Percentiles rank a stretch among this genome's conserved stretches.
phyloP scores from a whole-genome alignment of 2,888 invertebrate species.

The Melieria picta region DNA sequence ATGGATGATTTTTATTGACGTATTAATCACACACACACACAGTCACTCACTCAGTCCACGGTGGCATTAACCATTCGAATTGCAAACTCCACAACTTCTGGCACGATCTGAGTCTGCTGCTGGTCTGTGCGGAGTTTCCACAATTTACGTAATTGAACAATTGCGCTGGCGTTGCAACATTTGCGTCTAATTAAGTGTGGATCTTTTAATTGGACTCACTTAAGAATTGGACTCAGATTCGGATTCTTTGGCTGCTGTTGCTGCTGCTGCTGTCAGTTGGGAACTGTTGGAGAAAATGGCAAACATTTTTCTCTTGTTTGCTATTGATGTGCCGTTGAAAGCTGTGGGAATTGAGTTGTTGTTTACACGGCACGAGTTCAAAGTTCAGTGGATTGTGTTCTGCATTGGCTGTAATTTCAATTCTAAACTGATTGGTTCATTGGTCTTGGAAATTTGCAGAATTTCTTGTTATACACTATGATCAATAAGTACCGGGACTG shows the following conservation, averaged over 20 bases:
- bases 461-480: too few species aligned
- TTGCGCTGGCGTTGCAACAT: slow-evolving; percentile 20
- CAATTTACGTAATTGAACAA: slow-evolving; percentile 27
- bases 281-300: too few species aligned
- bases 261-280: not conserved
- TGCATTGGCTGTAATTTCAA: too few species aligned
- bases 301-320: too few species aligned
- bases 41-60: not conserved
- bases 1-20: not conserved
- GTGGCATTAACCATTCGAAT: not conserved
- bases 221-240: not conserved
- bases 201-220: slow-evolving; percentile 30
- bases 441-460: too few species aligned
- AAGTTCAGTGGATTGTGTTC: too few species aligned
- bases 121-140: slow-evolving; percentile 6
- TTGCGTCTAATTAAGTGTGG: slow-evolving; percentile 30
- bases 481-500: too few species aligned
- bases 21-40: too few species aligned
- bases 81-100: not conserved
- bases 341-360: too few species aligned
- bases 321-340: too few species aligned
- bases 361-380: too few species aligned
- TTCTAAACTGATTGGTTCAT: too few species aligned
- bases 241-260: not conserved
- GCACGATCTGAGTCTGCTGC: not conserved